Conservation (phyloP, 2,888 invertebrate species). For the Drosophila helvetica region DNA sequence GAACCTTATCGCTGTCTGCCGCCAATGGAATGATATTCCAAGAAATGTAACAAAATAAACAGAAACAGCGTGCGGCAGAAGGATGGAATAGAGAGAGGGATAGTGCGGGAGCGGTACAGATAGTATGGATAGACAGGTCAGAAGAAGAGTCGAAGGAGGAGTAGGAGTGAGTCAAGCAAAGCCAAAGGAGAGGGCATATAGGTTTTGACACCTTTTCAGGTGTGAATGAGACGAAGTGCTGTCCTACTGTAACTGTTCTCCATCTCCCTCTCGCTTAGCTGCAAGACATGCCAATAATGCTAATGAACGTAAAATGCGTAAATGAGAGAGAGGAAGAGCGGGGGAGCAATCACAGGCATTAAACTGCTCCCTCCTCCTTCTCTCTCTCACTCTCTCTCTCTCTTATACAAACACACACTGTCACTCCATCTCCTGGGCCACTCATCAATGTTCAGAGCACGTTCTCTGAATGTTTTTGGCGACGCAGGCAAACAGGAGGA, state of each 20-base stretch:
- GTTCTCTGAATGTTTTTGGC: constrained; percentile 70
- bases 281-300: constrained; percentile 66
- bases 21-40: constrained; percentile 46
- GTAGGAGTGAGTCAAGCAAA: background rate
- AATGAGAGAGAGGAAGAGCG: constrained; percentile 57
- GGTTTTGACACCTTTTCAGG: constrained; percentile 27
- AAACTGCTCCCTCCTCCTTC: constrained; percentile 20
- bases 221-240: constrained; percentile 9
- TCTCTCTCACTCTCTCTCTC: constrained; percentile 1
- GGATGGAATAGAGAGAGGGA: background rate
- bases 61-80: constrained; percentile 22
- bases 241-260: background rate
- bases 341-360: constrained; percentile 31
- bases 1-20: constrained; percentile 36
- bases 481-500: constrained; percentile 23
- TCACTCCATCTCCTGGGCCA: constrained; percentile 4
- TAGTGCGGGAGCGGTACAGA: background rate
- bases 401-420: constrained; percentile 3
- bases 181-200: constrained; percentile 13
- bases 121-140: background rate
- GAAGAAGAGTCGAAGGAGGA: background rate
- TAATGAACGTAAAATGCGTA: constrained; percentile 71
- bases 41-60: constrained; percentile 62
- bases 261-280: background rate
- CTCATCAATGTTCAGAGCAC: constrained; percentile 71